Evolutionary conservation across 2,888 invertebrate species (phyloP).

Genomic region (Leptinotarsa rubiginosa): DNA sequence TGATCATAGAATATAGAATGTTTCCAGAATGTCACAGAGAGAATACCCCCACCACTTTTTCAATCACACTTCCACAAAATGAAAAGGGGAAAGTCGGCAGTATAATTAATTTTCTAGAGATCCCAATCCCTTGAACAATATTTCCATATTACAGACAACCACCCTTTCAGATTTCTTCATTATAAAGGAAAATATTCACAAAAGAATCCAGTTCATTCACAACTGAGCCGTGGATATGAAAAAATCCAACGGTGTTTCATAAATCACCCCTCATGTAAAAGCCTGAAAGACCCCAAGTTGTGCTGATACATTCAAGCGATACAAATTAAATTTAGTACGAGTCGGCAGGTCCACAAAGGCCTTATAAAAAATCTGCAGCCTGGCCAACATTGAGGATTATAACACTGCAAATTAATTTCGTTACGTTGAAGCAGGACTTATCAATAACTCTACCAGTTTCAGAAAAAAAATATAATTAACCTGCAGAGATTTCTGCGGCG

Average conservation of each 20-base stretch:
- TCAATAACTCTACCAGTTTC: not conserved
- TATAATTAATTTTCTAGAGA: too few species aligned
- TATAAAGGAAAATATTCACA: not conserved
- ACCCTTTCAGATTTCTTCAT: not conserved
- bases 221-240: not conserved
- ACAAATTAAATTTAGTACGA: constrained; percentile 29
- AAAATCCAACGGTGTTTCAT: not conserved
- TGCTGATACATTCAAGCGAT: constrained; percentile 19
- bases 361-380: not conserved
- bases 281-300: constrained; percentile 20
- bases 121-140: too few species aligned
- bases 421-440: not conserved
- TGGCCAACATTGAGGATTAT: not conserved
- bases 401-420: not conserved
- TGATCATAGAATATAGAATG: too few species aligned
- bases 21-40: too few species aligned
- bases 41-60: too few species aligned
- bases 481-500: too few species aligned
- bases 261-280: not conserved
- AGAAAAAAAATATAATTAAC: not conserved
- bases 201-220: not conserved
- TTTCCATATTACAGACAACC: not conserved
- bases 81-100: too few species aligned
- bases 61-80: too few species aligned
- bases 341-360: not conserved